Evolutionary conservation across 2,888 invertebrate species (phyloP).

Genomic region (Dryadula phaetusa): DNA sequence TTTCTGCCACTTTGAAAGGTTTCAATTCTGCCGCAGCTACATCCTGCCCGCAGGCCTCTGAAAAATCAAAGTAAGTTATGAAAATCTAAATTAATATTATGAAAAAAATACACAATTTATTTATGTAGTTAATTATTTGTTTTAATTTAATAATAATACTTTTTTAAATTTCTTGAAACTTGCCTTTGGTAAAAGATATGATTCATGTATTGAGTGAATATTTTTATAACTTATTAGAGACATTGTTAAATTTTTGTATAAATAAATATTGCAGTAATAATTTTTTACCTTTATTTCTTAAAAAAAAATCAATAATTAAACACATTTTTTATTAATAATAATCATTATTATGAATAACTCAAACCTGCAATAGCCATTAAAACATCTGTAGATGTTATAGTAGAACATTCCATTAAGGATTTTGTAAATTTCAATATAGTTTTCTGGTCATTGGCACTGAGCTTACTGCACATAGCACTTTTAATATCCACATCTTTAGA

Average conservation of each 20-base stretch:
- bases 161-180: no score
- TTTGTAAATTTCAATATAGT: slow-evolving; percentile 82
- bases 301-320: no score
- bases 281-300: no score
- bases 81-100: background rate
- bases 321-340: background rate
- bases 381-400: slow-evolving; percentile 69
- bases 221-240: no score
- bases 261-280: no score
- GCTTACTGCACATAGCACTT: slow-evolving; percentile 81
- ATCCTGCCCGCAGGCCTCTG: slow-evolving; percentile 66
- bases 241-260: no score
- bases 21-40: slow-evolving; percentile 48
- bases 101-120: no score
- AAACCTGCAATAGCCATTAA: slow-evolving; percentile 70
- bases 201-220: no score
- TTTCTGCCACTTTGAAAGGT: slow-evolving; percentile 57
- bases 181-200: no score
- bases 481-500: slow-evolving; percentile 82
- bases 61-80: background rate
- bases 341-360: slow-evolving; percentile 41
- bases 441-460: slow-evolving; percentile 80
- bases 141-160: no score
- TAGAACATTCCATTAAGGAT: slow-evolving; percentile 74
- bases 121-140: no score